Evolutionary conservation across 2,888 invertebrate species (phyloP), one percentile per base, ranked within the genome.

Genomic region (Catocala fraxini): DNA sequence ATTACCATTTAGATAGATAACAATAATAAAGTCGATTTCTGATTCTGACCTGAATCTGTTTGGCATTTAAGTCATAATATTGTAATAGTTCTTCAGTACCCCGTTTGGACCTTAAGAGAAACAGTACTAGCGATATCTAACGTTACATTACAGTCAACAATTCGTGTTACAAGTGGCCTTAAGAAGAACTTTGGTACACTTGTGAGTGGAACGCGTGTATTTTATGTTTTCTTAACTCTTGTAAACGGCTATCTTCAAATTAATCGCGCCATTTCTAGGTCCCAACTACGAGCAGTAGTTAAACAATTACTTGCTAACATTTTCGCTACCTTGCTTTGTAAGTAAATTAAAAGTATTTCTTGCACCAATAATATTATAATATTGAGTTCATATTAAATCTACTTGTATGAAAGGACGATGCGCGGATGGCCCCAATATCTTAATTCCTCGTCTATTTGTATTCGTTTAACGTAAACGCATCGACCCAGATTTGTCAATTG

Each of bases 401-500:
- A 48, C 12, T 43, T 59, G 42, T 35, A 13, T 15, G 15, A 43
- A 60, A 55, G 39, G 45, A 42, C 9, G 39, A 56, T 7, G 51
- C 33, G 52, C 63, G 58, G 53, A 47, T 55, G 59, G 56, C 25
- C 25, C 11, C 39, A 57, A 57, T 67, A 68, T 68, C 72, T 63
- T 52, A 39, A 64, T 64, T 62, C 49, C 45, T 33, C 63, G 33
- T 53, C 54, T 66, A 59, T 65, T 70, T 55, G 54, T 54, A 58
- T 64, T 62, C 45, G 64, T 62, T 56, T 46, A 43, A 56, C 46
- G 55, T 58, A 53, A 69, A 70, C 70, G 71, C 69, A 68, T 63
- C 59, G 70, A 73, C 71, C 75, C 65, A 69, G 69, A 68, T 65
- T 63, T 71, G 64, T 72, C 73, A 77, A 73, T 77, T 73, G 72